Conservation (phyloP, 2,888 invertebrate genomes). For the Spodoptera exigua region DNA sequence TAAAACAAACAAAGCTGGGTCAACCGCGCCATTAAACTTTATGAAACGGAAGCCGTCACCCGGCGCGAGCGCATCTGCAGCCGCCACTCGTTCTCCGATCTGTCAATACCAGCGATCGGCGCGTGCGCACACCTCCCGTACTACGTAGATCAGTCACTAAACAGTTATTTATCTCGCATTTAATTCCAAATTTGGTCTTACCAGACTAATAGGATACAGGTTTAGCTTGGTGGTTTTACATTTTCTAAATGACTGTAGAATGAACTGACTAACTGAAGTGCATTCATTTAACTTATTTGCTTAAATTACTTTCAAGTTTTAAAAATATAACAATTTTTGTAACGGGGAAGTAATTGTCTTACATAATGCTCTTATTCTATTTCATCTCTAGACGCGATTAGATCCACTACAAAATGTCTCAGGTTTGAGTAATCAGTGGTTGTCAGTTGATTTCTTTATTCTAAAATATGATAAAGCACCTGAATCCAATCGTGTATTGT, state of each 20-base stretch:
- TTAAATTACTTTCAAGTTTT: too few species aligned
- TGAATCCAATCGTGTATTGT: conserved; percentile 68
- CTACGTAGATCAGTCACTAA: conserved; percentile 55
- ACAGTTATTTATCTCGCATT: conserved; percentile 50
- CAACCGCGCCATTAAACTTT: conserved; percentile 87
- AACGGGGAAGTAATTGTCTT: too few species aligned
- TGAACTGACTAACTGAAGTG: conserved; percentile 9
- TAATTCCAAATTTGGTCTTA: conserved; percentile 50
- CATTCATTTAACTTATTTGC: neutral
- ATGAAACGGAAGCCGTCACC: conserved; percentile 87
- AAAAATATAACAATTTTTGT: too few species aligned
- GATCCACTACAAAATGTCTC: conserved; percentile 24
- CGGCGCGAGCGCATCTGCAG: conserved; percentile 81
- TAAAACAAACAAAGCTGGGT: conserved; percentile 88
- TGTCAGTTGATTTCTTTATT: conserved; percentile 53
- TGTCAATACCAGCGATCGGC: conserved; percentile 76
- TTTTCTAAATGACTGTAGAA: conserved; percentile 22
- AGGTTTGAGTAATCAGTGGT: conserved; percentile 47
- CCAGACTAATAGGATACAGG: conserved; percentile 44
- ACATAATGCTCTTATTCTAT: conserved; percentile 35
- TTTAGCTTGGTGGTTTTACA: conserved; percentile 13
- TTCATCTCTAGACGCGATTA: conserved; percentile 23
- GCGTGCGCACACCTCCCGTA: conserved; percentile 56
- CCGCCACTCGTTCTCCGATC: conserved; percentile 77
- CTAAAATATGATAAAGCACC: conserved; percentile 61